These are phyloP conservation scores for Chrysochloris asiatica DNA, from an alignment of 2,113 vertebrate species.

Conservation along the genomic window DNA sequence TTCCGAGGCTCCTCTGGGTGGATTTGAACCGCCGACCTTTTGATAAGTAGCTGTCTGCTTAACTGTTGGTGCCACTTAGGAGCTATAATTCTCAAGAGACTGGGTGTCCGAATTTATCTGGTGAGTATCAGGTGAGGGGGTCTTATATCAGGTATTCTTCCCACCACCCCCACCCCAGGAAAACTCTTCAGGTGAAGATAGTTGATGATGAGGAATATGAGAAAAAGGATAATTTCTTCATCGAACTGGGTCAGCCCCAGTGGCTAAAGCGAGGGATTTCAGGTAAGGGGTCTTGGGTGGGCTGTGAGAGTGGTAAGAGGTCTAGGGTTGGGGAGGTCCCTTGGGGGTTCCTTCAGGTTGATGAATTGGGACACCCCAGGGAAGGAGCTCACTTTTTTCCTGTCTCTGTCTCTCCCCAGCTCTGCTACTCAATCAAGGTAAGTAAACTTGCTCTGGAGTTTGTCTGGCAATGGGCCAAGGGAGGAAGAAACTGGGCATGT, in stretches of 20 bases:
- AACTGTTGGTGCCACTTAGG: background rate
- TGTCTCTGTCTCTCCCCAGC: constrained; percentile 82
- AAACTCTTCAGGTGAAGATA: constrained; percentile 92
- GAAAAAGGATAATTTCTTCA: constrained; percentile 94
- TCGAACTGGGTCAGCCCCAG: constrained; percentile 92
- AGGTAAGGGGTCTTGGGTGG: constrained; percentile 81
- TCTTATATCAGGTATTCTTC: background rate
- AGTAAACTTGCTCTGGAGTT: constrained; percentile 67
- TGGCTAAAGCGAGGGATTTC: constrained; percentile 97
- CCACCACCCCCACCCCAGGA: constrained; percentile 70
- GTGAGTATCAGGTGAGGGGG: background rate
- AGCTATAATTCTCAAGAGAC: background rate
- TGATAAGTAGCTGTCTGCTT: background rate
- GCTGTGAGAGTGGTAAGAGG: constrained; percentile 6
- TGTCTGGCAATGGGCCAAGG: background rate
- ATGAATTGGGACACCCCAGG: background rate
- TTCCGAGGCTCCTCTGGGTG: background rate
- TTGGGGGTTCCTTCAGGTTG: background rate
- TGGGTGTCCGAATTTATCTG: background rate
- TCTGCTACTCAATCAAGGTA: constrained; percentile 91
- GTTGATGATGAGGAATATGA: constrained; percentile 95
- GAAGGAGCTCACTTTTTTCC: constrained; percentile 58
- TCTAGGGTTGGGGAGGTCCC: background rate
- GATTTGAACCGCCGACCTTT: background rate
- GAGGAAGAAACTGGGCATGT: background rate